These are phyloP conservation scores for Spondyliosoma cantharus DNA, from an alignment of 2,797 vertebrate species.

Conservation along the genomic window DNA sequence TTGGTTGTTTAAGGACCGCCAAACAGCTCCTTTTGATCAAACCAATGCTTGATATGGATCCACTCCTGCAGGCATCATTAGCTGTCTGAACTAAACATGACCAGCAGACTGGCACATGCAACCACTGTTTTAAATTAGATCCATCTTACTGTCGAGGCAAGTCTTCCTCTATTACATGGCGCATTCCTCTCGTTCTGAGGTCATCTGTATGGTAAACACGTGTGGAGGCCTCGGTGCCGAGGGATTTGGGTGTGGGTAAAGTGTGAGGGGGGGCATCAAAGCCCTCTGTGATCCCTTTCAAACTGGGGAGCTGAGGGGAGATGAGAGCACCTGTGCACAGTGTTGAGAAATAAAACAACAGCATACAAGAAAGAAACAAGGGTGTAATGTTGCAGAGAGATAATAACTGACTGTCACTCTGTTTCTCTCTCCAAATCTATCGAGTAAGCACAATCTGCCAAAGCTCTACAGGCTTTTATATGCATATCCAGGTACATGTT, in stretches of 20 bases:
- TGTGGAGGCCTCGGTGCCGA: constrained; percentile 55
- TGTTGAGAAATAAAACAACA: constrained; percentile 56
- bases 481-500: constrained; percentile 26
- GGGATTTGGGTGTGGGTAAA: constrained; percentile 47
- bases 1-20: constrained; percentile 17
- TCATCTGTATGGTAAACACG: constrained; percentile 81
- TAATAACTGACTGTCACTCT: not conserved
- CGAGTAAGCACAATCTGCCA: not conserved
- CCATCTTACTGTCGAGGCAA: constrained; percentile 33
- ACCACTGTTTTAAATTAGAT: constrained; percentile 12
- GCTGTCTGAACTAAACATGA: constrained; percentile 27
- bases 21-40: constrained; percentile 47
- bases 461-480: constrained; percentile 3
- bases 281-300: constrained; percentile 78
- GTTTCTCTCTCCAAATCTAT: not conserved
- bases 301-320: constrained; percentile 58
- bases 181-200: constrained; percentile 78
- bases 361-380: constrained; percentile 36
- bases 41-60: constrained; percentile 25
- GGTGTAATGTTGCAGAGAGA: constrained; percentile 8
- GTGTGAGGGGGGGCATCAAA: constrained; percentile 71
- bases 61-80: constrained; percentile 33
- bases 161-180: constrained; percentile 61
- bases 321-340: constrained; percentile 72
- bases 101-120: not conserved